These are phyloP conservation scores for Leptopilina myrica DNA, from an alignment of 2,888 invertebrate genomes.

Conservation along the genomic window DNA sequence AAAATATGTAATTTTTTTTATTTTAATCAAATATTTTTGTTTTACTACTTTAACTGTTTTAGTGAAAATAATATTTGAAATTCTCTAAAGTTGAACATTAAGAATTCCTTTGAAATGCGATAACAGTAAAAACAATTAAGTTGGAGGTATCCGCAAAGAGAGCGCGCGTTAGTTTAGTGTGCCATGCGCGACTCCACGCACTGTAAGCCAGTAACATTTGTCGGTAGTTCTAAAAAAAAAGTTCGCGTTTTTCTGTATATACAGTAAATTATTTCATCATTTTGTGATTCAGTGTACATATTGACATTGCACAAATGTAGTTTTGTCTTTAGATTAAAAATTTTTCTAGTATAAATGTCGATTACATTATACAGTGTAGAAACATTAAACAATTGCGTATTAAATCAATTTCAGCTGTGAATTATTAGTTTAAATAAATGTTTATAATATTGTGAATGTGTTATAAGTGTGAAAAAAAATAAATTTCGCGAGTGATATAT, in stretches of 20 bases:
- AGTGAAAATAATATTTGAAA: no score
- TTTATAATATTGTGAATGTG: not conserved
- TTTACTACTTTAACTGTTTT: no score
- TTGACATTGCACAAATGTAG: not conserved
- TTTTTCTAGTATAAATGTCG: not conserved
- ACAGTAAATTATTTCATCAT: constrained; percentile 1
- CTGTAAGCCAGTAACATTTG: not conserved
- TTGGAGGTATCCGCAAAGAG: no score
- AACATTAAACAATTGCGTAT: not conserved
- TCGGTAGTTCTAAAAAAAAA: not conserved
- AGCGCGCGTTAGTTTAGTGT: no score
- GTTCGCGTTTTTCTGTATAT: constrained; percentile 1
- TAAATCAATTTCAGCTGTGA: not conserved
- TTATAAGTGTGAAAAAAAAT: not conserved
- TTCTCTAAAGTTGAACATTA: no score
- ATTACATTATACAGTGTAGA: not conserved
- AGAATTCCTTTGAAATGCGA: no score
- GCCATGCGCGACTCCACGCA: no score
- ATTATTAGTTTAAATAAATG: not conserved
- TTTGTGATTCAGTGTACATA: not conserved
- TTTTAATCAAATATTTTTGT: not conserved
- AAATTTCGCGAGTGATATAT: not conserved
- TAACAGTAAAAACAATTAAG: no score
- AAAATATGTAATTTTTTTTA: no score
- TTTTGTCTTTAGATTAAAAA: not conserved